A percentile compares a stretch with the other conserved stretches of the same genome.
Evolutionary conservation across 2,888 invertebrate genomes (phyloP).

Genomic region (Epirrhoe alternata): DNA sequence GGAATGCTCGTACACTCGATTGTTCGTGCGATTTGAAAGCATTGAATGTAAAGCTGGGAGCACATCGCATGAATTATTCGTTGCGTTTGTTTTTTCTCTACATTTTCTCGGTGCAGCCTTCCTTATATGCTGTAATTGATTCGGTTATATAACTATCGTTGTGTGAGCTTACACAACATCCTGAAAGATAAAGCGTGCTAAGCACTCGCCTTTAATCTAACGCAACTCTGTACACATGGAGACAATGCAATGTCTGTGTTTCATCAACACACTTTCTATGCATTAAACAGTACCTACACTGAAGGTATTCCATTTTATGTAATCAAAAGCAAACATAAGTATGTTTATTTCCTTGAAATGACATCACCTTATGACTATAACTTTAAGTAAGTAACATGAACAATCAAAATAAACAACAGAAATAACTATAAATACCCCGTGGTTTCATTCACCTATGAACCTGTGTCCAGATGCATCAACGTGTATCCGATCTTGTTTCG

Average conservation of each 20-base stretch:
- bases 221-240: conserved; percentile 9
- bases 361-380: conserved; percentile 22
- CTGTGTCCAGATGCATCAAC: conserved; percentile 46
- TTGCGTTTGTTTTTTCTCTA: conserved; percentile 46
- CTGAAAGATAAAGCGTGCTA: conserved; percentile 32
- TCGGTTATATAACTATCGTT: conserved; percentile 67
- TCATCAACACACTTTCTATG: conserved; percentile 6
- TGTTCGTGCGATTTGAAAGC: conserved; percentile 78
- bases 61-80: conserved; percentile 74
- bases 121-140: conserved; percentile 69
- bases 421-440: conserved; percentile 26
- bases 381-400: conserved; percentile 31
- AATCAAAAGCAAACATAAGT: conserved; percentile 32
- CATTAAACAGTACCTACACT: conserved; percentile 5
- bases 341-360: conserved; percentile 29
- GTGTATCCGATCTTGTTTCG: conserved; percentile 50
- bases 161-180: conserved; percentile 60
- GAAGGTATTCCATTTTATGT: conserved; percentile 32
- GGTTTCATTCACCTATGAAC: conserved; percentile 61
- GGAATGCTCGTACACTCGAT: conserved; percentile 72
- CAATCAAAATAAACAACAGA: conserved; percentile 46
- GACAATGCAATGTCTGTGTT: conserved; percentile 14
- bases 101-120: conserved; percentile 54
- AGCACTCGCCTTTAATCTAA: neutral
- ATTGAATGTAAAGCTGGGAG: conserved; percentile 78